A percentile compares a stretch with the other conserved stretches of the same genome.
Conservation (phyloP, 1,140 invertebrate species). For the Centruroides sculpturatus region DNA sequence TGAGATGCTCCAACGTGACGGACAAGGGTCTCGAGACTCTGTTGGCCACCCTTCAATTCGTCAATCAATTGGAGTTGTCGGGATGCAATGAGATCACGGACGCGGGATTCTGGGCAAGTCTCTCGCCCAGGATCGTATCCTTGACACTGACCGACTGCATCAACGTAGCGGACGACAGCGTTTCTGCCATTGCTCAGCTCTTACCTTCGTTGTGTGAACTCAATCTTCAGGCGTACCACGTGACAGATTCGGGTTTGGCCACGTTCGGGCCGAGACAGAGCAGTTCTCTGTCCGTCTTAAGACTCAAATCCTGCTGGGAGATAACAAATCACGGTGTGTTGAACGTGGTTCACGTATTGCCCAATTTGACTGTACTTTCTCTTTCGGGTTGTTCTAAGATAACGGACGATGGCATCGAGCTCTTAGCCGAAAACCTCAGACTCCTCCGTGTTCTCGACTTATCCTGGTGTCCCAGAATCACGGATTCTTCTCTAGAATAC, state of each 20-base stretch:
- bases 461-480: conserved; percentile 90
- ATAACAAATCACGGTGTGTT: conserved; percentile 90
- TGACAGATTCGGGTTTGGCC: conserved; percentile 81
- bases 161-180: conserved; percentile 87
- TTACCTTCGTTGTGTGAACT: conserved; percentile 85
- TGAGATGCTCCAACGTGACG: conserved; percentile 72
- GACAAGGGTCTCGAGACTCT: conserved; percentile 74
- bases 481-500: conserved; percentile 86
- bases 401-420: conserved; percentile 87
- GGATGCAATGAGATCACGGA: conserved; percentile 92
- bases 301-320: conserved; percentile 90
- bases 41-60: conserved; percentile 17
- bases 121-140: conserved; percentile 75
- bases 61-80: conserved; percentile 53
- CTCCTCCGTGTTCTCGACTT: conserved; percentile 74
- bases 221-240: conserved; percentile 78
- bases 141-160: conserved; percentile 86
- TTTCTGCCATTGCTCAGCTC: conserved; percentile 81
- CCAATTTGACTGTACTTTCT: conserved; percentile 77
- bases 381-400: conserved; percentile 87
- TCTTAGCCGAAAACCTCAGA: conserved; percentile 84
- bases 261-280: conserved; percentile 68
- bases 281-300: conserved; percentile 57
- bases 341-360: conserved; percentile 85
- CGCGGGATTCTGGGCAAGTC: conserved; percentile 79